Base-by-base conservation (phyloP, 2,888 invertebrate genomes). In the Hymenopus coronatus region DNA sequence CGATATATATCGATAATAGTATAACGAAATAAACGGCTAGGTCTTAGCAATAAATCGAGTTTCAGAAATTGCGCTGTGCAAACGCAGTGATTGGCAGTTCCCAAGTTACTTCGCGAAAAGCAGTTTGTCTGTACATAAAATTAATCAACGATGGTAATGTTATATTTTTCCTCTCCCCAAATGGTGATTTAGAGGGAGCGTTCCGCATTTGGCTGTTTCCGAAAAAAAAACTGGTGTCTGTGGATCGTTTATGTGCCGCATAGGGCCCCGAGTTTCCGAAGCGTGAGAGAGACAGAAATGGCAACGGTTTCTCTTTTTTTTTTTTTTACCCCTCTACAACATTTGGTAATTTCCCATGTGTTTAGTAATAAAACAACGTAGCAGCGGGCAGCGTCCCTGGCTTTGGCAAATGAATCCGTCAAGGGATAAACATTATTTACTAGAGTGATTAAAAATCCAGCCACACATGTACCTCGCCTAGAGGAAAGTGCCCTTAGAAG, bases 321-420 rank as follows among this genome's bases (percentile, higher is more conserved):
- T 15, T 8, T 12, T 40, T 12, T 12, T 12, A 3, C 6, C 54
- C 54, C 46, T 27, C 12, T 46, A 85, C 46, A 85, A 28, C 85
- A 85, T 85, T 85, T 85, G 85, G 85, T 85, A 85, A 85, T 46
- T 85, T 85, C 85, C 85, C 85, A 85, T 85, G 85, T 85, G 85
- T 85, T 46, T 85, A 46, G 46, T 85, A 46, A 85, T 85, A 85
- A 85, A 85, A 85, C 85, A 85, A 46, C 46, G 28, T 9, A 54
- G n/a, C 27, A 33, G 15, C n/a, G 83, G 83, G 83, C 83, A 83
- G 83, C 27, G 14, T 27, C 83, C 28, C 83, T 27, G 83, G 83
- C 46, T 27, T 27, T 54, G 40, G 85, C 85, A 46, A 85, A 85
- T 85, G 46, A 85, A 85, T 85, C 85, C 85, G 54, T 85, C 85